Conservation (phyloP, 2,797 vertebrate species). For the Myioborus miniatus region DNA sequence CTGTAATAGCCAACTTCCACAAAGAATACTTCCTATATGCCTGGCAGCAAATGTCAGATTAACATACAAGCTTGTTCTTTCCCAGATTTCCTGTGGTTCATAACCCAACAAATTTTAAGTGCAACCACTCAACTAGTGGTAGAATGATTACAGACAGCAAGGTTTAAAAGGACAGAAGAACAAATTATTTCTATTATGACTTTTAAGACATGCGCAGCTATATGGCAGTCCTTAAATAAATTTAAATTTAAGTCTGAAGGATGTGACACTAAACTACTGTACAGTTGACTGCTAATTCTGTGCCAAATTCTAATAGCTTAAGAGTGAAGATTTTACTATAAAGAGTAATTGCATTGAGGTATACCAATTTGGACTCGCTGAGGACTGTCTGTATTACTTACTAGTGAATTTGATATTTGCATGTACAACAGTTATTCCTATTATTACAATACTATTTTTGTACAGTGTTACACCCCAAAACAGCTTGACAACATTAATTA, state of each 20-base stretch:
- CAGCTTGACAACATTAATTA: slow-evolving; percentile 42
- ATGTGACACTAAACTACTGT: not conserved
- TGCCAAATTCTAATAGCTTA: not conserved
- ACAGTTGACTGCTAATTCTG: not conserved
- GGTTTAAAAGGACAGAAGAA: slow-evolving; percentile 8
- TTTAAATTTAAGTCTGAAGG: not conserved
- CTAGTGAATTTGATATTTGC: not conserved
- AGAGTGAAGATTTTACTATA: not conserved
- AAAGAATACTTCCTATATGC: slow-evolving; percentile 20
- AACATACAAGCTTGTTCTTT: not conserved
- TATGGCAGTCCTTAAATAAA: not conserved
- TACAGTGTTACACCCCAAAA: not conserved
- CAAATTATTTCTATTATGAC: not conserved
- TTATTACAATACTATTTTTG: not conserved
- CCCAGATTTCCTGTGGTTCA: not conserved
- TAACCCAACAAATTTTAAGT: slow-evolving; percentile 28
- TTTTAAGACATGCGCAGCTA: not conserved
- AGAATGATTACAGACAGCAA: not conserved
- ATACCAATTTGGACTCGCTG: not conserved
- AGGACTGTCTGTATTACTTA: not conserved
- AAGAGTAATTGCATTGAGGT: not conserved
- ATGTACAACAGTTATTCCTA: not conserved
- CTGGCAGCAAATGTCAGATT: slow-evolving; percentile 36
- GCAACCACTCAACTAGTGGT: not conserved
- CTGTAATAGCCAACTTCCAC: slow-evolving; percentile 28